Percentiles rank a stretch among this genome's conserved stretches.
Evolutionary conservation across 2,113 vertebrate species (phyloP).

Genomic region (Cariama cristata): DNA sequence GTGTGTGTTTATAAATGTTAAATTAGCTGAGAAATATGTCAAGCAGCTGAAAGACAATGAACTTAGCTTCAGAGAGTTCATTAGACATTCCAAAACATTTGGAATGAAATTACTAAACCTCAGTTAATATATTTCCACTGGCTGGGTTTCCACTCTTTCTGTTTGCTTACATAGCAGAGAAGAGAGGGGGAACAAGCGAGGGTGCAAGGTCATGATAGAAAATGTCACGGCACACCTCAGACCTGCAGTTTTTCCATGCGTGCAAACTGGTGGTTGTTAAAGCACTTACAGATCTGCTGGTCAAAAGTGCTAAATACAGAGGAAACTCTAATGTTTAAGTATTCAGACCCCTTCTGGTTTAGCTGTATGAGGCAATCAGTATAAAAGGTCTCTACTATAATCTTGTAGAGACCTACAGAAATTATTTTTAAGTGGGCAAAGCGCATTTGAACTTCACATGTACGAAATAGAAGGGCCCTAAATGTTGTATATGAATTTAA

Average conservation of each 20-base stretch:
- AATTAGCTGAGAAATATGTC: constrained; percentile 45
- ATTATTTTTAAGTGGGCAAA: background rate
- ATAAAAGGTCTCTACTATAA: background rate
- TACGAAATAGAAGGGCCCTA: background rate
- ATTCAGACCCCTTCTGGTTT: background rate
- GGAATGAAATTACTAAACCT: background rate
- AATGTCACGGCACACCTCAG: background rate
- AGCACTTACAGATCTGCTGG: background rate
- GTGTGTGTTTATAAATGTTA: background rate
- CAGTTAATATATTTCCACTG: background rate
- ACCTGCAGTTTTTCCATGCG: background rate
- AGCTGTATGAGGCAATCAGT: background rate
- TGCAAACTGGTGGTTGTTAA: background rate
- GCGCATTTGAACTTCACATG: background rate
- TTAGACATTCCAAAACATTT: constrained; percentile 9
- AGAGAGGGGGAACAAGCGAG: background rate
- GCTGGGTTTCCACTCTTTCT: background rate
- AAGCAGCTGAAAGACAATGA: constrained; percentile 15
- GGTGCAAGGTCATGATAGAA: background rate
- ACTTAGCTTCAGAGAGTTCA: background rate
- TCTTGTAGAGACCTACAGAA: background rate
- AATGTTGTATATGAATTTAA: background rate
- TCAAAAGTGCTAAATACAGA: background rate
- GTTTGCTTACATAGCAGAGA: background rate
- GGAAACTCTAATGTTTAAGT: background rate